Percentiles rank a stretch among this genome's conserved stretches.
These are phyloP conservation scores for Ia io DNA, from an alignment of 2,113 vertebrate species.

Conservation along the genomic window DNA sequence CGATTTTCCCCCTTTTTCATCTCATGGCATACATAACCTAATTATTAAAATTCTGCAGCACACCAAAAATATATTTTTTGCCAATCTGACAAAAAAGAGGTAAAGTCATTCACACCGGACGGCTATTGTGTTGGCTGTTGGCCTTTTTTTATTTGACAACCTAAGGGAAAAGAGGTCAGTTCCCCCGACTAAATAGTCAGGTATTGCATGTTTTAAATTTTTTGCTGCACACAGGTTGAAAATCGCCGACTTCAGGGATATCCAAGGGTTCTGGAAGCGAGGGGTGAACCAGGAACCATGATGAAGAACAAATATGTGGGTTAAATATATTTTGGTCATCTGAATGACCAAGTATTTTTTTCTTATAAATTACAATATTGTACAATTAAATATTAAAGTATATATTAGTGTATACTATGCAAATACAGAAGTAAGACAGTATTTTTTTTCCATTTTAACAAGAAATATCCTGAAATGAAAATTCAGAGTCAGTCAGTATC, in stretches of 20 bases:
- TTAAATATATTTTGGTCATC: not conserved
- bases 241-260: not conserved
- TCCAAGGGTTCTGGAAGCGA: not conserved
- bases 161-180: not conserved
- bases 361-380: not conserved
- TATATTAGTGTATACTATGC: not conserved
- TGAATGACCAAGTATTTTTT: not conserved
- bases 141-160: not conserved
- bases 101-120: not conserved
- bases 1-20: not conserved
- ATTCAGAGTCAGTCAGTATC: not conserved
- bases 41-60: not conserved
- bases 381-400: not conserved
- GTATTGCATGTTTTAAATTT: not conserved
- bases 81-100: not conserved
- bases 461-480: slow-evolving; percentile 6
- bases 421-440: not conserved
- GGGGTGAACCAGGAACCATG: not conserved
- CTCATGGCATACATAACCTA: not conserved
- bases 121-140: not conserved
- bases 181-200: not conserved
- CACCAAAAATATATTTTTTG: not conserved
- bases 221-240: not conserved
- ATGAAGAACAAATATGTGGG: not conserved
- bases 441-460: not conserved